A percentile compares a stretch with the other conserved stretches of the same genome.
phyloP scores from a whole-genome alignment of 2,888 invertebrate genomes.

The Formica aserva region DNA sequence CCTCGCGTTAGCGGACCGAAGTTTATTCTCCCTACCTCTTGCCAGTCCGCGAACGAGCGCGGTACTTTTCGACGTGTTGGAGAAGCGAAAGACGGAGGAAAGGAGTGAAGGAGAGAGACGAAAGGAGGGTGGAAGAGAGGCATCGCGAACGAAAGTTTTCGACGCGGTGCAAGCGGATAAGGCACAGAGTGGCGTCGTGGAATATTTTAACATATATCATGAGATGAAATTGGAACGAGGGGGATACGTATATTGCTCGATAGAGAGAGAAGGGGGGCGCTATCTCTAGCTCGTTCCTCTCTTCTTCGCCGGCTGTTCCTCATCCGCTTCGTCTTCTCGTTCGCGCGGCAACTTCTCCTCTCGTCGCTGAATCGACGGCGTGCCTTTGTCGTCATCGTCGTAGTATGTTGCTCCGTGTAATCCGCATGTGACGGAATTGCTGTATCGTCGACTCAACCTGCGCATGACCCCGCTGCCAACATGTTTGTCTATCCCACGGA shows the following conservation, averaged over 20 bases:
- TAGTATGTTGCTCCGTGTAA: neutral
- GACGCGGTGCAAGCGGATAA: slow-evolving; percentile 62
- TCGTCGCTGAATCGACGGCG: slow-evolving; percentile 34
- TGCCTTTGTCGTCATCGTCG: slow-evolving; percentile 2
- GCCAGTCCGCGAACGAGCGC: slow-evolving; percentile 44
- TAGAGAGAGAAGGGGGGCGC: neutral
- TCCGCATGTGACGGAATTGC: neutral
- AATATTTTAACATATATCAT: slow-evolving; percentile 81
- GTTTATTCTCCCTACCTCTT: slow-evolving; percentile 47
- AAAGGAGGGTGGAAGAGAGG: slow-evolving; percentile 25
- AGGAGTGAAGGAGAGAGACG: slow-evolving; percentile 17
- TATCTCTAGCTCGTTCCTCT: slow-evolving; percentile 33
- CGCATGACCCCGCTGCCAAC: slow-evolving; percentile 45
- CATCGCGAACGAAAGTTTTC: slow-evolving; percentile 62
- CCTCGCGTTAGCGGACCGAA: slow-evolving; percentile 78
- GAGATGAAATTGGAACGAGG: slow-evolving; percentile 75
- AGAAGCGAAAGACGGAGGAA: slow-evolving; percentile 1
- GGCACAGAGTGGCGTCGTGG: slow-evolving; percentile 69
- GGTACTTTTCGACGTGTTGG: slow-evolving; percentile 67
- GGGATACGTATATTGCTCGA: neutral
- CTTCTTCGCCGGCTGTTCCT: neutral
- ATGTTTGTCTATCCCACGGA: slow-evolving; percentile 81
- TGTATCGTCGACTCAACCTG: slow-evolving; percentile 38
- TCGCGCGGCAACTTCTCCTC: slow-evolving; percentile 20
- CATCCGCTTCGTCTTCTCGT: slow-evolving; percentile 39